A percentile compares a stretch with the other conserved stretches of the same genome.
phyloP scores from a whole-genome alignment of 2,797 vertebrate genomes.

The Dermochelys coriacea region DNA sequence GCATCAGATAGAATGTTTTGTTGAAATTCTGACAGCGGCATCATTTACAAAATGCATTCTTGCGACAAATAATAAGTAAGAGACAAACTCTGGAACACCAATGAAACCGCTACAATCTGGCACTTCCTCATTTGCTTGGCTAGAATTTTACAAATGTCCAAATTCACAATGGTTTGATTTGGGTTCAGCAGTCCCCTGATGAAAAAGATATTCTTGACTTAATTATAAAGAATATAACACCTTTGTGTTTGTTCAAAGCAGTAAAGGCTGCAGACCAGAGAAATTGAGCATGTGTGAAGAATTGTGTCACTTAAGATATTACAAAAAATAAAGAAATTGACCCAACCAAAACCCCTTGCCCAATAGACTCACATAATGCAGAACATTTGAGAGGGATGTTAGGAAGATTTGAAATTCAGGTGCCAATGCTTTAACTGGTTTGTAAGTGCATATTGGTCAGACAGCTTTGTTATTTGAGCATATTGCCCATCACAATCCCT shows the following conservation, averaged over 20 bases:
- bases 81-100: not conserved
- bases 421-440: fast-evolving
- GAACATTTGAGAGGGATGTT: not conserved
- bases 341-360: not conserved
- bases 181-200: not conserved
- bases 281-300: not conserved
- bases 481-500: not conserved
- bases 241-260: fast-evolving
- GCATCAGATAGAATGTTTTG: not conserved
- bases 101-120: not conserved
- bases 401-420: not conserved
- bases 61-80: not conserved
- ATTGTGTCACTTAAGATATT: not conserved
- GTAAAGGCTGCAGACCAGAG: not conserved
- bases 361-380: not conserved
- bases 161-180: fast-evolving
- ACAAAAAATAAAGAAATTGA: not conserved
- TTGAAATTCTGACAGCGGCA: not conserved
- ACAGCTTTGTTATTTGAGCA: not conserved
- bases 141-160: not conserved
- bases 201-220: not conserved
- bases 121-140: not conserved
- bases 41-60: not conserved
- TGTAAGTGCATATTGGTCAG: not conserved
- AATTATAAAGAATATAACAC: not conserved